These are phyloP conservation scores for Pachyrhynchus sulphureomaculatus DNA, from an alignment of 1,140 invertebrate species.

Conservation along the genomic window DNA sequence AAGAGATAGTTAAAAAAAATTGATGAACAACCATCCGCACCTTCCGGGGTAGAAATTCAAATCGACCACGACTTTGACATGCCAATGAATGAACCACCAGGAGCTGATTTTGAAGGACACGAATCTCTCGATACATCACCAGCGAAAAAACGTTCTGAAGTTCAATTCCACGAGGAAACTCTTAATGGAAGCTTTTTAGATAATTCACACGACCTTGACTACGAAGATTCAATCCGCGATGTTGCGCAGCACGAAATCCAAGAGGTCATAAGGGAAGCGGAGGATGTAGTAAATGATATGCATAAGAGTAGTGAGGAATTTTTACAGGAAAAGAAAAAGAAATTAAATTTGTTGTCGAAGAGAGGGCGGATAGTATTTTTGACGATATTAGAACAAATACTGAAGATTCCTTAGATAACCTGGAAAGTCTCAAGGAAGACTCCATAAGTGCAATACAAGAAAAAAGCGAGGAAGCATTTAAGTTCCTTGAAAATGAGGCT, in stretches of 20 bases:
- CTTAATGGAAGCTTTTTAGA: not conserved
- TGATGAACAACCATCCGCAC: not conserved
- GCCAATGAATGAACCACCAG: no score
- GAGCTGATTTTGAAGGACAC: no score
- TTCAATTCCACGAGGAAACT: not conserved
- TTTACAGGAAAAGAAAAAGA: conserved; percentile 18
- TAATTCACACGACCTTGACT: not conserved
- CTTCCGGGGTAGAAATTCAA: no score
- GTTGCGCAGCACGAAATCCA: conserved; percentile 42
- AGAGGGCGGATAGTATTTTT: conserved; percentile 33
- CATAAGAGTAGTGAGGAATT: conserved; percentile 16
- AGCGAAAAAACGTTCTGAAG: not conserved
- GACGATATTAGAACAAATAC: conserved; percentile 38
- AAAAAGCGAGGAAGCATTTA: conserved; percentile 50
- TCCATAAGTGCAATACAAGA: conserved; percentile 40
- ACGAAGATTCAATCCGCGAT: conserved; percentile 31
- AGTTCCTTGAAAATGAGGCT: conserved; percentile 48
- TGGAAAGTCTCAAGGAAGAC: conserved; percentile 44
- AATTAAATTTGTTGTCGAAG: conserved; percentile 29
- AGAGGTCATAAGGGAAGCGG: conserved; percentile 43
- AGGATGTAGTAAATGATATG: conserved; percentile 40
- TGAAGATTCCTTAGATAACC: conserved; percentile 42
- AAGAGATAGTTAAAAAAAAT: not conserved
- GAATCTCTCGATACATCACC: not conserved
- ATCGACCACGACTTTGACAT: no score